Percentiles rank a stretch among this genome's conserved stretches.
These are phyloP conservation scores for Daphoenositta chrysoptera DNA, from an alignment of 2,113 vertebrate genomes.

Conservation along the genomic window DNA sequence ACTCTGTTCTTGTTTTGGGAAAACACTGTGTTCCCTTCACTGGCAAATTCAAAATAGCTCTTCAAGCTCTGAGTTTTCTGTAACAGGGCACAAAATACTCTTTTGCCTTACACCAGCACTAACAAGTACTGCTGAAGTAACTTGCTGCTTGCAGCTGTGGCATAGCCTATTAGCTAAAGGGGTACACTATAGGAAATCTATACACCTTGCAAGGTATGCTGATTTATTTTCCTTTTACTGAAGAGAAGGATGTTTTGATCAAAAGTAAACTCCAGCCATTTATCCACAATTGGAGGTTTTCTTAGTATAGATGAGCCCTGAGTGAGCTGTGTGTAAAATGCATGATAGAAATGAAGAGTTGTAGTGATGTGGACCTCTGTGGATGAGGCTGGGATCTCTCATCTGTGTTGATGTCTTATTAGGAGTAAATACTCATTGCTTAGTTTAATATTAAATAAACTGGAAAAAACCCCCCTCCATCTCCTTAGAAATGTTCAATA, in stretches of 20 bases:
- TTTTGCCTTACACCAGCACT: not conserved
- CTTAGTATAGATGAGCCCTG: not conserved
- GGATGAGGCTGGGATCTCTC: not conserved
- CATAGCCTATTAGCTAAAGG: not conserved
- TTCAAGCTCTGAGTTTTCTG: not conserved
- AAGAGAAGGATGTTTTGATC: not conserved
- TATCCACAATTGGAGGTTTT: not conserved
- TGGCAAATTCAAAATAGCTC: not conserved
- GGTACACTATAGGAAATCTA: not conserved
- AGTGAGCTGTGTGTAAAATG: not conserved
- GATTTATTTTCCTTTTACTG: not conserved
- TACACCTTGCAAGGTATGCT: not conserved
- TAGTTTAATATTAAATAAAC: not conserved
- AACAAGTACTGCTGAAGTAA: not conserved
- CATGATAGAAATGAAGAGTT: not conserved
- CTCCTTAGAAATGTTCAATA: not conserved
- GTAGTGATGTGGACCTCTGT: not conserved
- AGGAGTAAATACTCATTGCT: not conserved
- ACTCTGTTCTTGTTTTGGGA: not conserved
- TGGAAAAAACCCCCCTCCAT: accelerated
- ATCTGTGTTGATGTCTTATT: not conserved
- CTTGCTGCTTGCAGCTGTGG: not conserved
- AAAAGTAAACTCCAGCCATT: not conserved
- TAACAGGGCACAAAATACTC: not conserved
- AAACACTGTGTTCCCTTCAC: not conserved